Evolutionary conservation across 2,797 vertebrate species (phyloP), one percentile per base, ranked within the genome.

Genomic region (Forpus xanthops): DNA sequence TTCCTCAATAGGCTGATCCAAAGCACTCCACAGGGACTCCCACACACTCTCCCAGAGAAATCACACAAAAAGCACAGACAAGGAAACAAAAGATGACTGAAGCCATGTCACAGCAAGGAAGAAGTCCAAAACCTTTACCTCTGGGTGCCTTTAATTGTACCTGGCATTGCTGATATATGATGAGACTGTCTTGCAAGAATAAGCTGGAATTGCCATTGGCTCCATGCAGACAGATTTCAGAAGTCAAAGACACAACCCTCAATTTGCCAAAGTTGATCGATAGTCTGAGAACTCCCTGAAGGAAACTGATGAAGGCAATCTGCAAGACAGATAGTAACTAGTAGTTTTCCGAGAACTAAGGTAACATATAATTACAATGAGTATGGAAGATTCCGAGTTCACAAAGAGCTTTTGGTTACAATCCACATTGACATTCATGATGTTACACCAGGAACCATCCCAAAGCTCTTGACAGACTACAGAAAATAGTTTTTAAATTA

Each of bases 71-170:
- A 85, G 9, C 41, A 83, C 3, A 71, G 56, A 68, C 41, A 65
- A 71, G 58, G 62, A 81, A 83, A 94, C 45, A 80, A 91, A 94
- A 84, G 68, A 66, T 41, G 53, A 88, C 65, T 92, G 68, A 81
- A 93, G 75, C 66, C n/a, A 42, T 41, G 39, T 35, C 73, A 91
- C 31, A 90, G 83, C 5, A 81, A 91, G 66, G 62, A 87, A 14
- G n/a, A 90, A 84, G 23, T 39, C 50, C 6, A 1, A 90, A 70
- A 81, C 73, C 62, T 81, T 90, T 68, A 84, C 44, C 19, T 11
- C 65, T 49, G 33, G 3, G 14, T 70, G n/a, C 70, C 64, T 80
- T 91, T 77, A 78, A 80, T 88, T 62, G 42, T 56, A 88, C 45
- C 49, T 91, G 75, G 58, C 49, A 83, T 7, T 58, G 62, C 1